phyloP scores from a whole-genome alignment of 2,797 vertebrate species.

The Lophius americanus region DNA sequence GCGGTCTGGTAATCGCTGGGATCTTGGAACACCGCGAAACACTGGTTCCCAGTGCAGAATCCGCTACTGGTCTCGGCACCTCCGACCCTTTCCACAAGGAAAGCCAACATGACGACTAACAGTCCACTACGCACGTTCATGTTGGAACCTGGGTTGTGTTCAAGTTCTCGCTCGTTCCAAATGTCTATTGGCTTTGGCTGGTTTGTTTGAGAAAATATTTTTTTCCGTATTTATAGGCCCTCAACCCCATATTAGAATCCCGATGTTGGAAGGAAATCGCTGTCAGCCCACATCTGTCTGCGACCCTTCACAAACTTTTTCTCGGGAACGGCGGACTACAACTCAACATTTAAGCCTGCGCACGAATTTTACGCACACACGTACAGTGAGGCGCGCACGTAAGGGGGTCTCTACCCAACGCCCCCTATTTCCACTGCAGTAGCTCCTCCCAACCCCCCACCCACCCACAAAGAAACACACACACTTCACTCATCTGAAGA shows the following conservation, averaged over 20 bases:
- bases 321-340: slow-evolving; percentile 13
- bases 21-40: slow-evolving; percentile 74
- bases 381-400: slow-evolving; percentile 17
- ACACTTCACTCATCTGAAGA: no score
- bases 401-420: slow-evolving; percentile 9
- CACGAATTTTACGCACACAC: slow-evolving; percentile 51
- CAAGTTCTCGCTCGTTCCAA: slow-evolving; percentile 1
- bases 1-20: slow-evolving; percentile 70
- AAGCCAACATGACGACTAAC: slow-evolving; percentile 33
- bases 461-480: neutral
- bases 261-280: slow-evolving; percentile 62
- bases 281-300: slow-evolving; percentile 10
- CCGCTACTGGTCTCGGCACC: slow-evolving; percentile 20
- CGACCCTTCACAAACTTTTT: slow-evolving; percentile 14
- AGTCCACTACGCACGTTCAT: slow-evolving; percentile 62
- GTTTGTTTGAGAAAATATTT: slow-evolving; percentile 28
- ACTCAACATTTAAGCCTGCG: slow-evolving; percentile 41
- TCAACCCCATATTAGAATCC: slow-evolving; percentile 50
- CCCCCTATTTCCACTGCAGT: slow-evolving; percentile 6
- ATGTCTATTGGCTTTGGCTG: neutral
- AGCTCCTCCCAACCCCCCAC: slow-evolving; percentile 58
- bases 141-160: slow-evolving; percentile 15
- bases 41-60: slow-evolving; percentile 79
- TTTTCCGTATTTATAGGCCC: slow-evolving; percentile 49
- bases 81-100: slow-evolving; percentile 7